phyloP scores from a whole-genome alignment of 2,797 vertebrate genomes.

The Cryptoprocta ferox region DNA sequence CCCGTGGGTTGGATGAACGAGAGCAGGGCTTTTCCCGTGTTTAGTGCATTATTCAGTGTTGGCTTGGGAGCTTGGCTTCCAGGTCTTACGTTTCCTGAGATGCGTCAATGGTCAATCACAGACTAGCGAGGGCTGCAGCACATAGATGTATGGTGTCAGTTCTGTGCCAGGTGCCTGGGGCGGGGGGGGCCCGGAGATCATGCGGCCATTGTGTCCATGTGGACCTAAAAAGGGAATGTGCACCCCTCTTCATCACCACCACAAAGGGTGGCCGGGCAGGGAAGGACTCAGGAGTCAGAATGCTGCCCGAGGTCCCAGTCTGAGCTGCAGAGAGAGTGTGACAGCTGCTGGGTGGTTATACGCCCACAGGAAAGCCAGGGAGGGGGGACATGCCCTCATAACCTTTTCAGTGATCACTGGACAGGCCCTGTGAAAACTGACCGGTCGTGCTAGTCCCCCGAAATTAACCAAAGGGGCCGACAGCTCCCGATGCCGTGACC shows the following conservation, averaged over 20 bases:
- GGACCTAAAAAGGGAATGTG: no score
- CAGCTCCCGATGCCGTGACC: fast-evolving
- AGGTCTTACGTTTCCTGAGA: not conserved
- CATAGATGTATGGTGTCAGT: fast-evolving
- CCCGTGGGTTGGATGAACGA: not conserved
- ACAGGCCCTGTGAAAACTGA: not conserved
- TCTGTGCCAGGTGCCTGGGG: not conserved
- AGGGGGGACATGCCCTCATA: fast-evolving
- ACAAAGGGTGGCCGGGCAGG: not conserved
- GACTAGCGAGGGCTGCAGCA: no score
- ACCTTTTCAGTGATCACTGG: fast-evolving
- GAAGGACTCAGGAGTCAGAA: not conserved
- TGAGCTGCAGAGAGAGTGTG: not conserved
- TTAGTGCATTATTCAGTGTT: not conserved
- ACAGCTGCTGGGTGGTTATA: not conserved
- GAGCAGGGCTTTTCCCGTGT: fast-evolving
- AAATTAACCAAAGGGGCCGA: fast-evolving
- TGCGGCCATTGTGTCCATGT: fast-evolving
- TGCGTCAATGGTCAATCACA: fast-evolving
- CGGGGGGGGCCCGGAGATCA: fast-evolving
- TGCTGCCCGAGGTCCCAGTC: not conserved
- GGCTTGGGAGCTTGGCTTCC: fast-evolving
- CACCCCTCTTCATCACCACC: fast-evolving
- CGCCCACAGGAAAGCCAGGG: fast-evolving
- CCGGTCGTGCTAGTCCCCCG: not conserved